Evolutionary conservation across 2,888 invertebrate species (phyloP).

Genomic region (Chrysomela aeneicollis): DNA sequence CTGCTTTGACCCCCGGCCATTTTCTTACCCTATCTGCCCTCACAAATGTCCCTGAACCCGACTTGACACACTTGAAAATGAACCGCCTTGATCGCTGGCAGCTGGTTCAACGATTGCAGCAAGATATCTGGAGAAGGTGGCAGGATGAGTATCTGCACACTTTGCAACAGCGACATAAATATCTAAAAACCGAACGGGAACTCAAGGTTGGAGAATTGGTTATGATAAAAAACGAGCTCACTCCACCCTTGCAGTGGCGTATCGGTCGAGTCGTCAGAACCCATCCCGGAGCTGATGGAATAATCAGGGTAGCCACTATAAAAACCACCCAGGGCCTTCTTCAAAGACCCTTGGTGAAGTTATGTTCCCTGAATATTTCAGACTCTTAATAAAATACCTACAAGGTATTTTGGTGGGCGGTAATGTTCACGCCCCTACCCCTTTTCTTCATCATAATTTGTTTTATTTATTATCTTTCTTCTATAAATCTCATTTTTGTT

Average conservation of each 20-base stretch:
- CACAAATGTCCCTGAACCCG: slow-evolving; percentile 34
- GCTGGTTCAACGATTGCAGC: slow-evolving; percentile 36
- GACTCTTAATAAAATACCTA: no score
- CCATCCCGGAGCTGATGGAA: slow-evolving; percentile 15
- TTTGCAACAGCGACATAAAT: slow-evolving; percentile 37
- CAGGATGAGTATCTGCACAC: slow-evolving; percentile 40
- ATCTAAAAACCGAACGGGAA: not conserved
- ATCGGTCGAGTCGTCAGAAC: slow-evolving; percentile 14
- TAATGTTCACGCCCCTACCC: no score
- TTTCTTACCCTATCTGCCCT: slow-evolving; percentile 44
- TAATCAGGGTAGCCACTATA: slow-evolving; percentile 4
- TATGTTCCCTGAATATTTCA: not conserved
- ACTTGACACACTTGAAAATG: slow-evolving; percentile 24
- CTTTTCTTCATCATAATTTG: no score
- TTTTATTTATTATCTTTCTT: no score
- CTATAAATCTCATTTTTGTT: no score
- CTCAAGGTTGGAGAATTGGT: slow-evolving; percentile 9
- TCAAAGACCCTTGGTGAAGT: slow-evolving; percentile 4
- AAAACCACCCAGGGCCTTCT: slow-evolving; percentile 3
- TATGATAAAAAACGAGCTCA: slow-evolving; percentile 19
- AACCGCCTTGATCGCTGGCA: slow-evolving; percentile 42
- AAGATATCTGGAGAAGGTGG: slow-evolving; percentile 43
- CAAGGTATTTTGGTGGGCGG: no score
- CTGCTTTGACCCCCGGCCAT: slow-evolving; percentile 45
- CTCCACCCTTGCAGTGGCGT: slow-evolving; percentile 22